Percentiles rank a stretch among this genome's conserved stretches.
Conservation (phyloP, 2,888 invertebrate genomes). For the Trachelus iudaicus region DNA sequence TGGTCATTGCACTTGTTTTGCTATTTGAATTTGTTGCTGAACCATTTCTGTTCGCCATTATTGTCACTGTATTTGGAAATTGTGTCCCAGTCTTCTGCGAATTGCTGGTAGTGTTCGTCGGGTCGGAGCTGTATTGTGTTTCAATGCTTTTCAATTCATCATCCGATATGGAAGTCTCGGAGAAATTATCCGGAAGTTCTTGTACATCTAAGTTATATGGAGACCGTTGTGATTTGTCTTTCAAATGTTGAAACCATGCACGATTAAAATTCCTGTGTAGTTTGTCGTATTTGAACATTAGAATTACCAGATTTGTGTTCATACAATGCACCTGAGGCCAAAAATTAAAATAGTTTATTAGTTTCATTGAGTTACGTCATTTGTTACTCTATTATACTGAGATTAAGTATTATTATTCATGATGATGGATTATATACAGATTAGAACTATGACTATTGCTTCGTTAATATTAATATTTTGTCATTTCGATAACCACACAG, state of each 20-base stretch:
- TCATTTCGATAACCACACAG: not conserved
- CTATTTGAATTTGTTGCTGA: not conserved
- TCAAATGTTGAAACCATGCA: conserved; percentile 1
- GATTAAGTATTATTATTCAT: not conserved
- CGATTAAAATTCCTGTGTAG: conserved; percentile 42
- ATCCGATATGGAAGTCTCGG: not conserved
- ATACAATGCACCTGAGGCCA: conserved; percentile 46
- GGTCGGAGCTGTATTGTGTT: not conserved
- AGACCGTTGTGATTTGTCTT: not conserved
- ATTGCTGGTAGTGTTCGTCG: not conserved
- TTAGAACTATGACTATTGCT: not conserved
- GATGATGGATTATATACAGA: no score
- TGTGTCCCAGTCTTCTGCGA: not conserved
- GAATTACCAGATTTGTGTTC: conserved; percentile 44
- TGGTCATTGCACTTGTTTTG: not conserved
- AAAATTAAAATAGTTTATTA: conserved; percentile 5
- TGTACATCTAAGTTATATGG: not conserved
- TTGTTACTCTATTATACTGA: not conserved
- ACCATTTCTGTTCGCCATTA: not conserved
- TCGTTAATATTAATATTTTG: not conserved
- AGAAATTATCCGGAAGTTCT: not conserved
- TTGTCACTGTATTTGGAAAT: not conserved
- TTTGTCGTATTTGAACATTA: conserved; percentile 49
- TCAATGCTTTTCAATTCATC: not conserved
- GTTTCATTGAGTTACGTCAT: conserved; percentile 8